phyloP scores from a whole-genome alignment of 2,888 invertebrate species.

The Exephanes ischioxanthus region DNA sequence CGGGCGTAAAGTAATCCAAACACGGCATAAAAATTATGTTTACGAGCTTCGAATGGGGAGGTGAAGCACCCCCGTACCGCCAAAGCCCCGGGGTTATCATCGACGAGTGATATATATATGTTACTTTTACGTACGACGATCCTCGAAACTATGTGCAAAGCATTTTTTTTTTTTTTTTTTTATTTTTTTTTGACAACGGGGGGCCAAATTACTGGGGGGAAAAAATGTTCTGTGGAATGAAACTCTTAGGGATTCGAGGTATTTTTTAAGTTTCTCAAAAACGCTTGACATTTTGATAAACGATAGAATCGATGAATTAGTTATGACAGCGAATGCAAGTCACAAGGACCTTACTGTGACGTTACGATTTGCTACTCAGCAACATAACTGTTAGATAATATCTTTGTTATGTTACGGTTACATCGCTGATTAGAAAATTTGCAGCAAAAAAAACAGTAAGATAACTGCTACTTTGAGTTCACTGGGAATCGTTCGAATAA shows the following conservation, averaged over 20 bases:
- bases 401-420: no score
- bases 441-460: no score
- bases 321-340: no score
- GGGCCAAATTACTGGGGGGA: not conserved
- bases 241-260: not conserved
- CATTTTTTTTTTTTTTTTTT: not conserved
- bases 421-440: no score
- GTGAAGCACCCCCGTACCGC: constrained; percentile 47
- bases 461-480: no score
- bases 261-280: not conserved
- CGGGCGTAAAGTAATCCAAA: constrained; percentile 83
- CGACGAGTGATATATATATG: constrained; percentile 41
- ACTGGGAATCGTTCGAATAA: no score
- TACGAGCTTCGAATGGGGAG: constrained; percentile 82
- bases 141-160: not conserved
- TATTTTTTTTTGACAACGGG: not conserved
- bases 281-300: not conserved
- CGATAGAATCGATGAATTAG: not conserved
- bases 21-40: constrained; percentile 84
- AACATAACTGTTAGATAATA: no score
- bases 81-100: constrained; percentile 28
- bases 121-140: not conserved
- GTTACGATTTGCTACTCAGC: no score
- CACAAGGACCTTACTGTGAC: no score
- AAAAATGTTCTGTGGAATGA: not conserved